Evolutionary conservation across 2,888 invertebrate species (phyloP).

Genomic region (Salpingus planirostris): DNA sequence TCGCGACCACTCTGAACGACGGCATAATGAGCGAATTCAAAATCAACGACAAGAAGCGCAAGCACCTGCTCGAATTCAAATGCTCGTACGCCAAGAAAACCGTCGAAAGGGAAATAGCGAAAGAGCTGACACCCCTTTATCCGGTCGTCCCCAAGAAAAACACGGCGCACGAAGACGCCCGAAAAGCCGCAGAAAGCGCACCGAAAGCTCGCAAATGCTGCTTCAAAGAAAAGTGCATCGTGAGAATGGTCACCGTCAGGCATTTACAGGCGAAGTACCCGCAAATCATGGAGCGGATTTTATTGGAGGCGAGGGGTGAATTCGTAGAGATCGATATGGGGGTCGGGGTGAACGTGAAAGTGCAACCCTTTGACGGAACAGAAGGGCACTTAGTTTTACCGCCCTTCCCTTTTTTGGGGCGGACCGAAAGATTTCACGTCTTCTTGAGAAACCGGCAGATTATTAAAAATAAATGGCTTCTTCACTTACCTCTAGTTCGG

Average conservation of each 20-base stretch:
- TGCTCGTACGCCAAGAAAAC: conserved; percentile 27
- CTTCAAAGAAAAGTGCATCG: conserved; percentile 53
- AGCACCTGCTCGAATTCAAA: conserved; percentile 27
- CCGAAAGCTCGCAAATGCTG: conserved; percentile 52
- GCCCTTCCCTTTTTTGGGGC: conserved; percentile 53
- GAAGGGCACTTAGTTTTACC: conserved; percentile 45
- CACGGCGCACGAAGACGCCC: conserved; percentile 41
- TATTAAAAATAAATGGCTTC: conserved; percentile 49
- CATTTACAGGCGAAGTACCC: conserved; percentile 50
- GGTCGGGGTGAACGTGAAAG: conserved; percentile 55
- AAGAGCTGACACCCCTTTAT: conserved; percentile 28
- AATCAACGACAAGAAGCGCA: conserved; percentile 25
- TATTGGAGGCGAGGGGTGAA: conserved; percentile 49
- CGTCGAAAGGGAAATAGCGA: conserved; percentile 29
- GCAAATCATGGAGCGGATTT: conserved; percentile 44
- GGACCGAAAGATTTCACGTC: conserved; percentile 50
- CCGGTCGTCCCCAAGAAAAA: conserved; percentile 29
- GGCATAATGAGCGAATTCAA: conserved; percentile 30
- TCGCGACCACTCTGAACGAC: conserved; percentile 28
- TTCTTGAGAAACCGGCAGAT: conserved; percentile 50
- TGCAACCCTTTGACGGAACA: conserved; percentile 48
- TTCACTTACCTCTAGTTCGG: conserved; percentile 56
- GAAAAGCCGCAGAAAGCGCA: conserved; percentile 49
- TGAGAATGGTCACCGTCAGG: conserved; percentile 47
- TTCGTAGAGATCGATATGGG: conserved; percentile 54